Evolutionary conservation across 2,113 vertebrate genomes (phyloP).

Genomic region (Corapipo altera): DNA sequence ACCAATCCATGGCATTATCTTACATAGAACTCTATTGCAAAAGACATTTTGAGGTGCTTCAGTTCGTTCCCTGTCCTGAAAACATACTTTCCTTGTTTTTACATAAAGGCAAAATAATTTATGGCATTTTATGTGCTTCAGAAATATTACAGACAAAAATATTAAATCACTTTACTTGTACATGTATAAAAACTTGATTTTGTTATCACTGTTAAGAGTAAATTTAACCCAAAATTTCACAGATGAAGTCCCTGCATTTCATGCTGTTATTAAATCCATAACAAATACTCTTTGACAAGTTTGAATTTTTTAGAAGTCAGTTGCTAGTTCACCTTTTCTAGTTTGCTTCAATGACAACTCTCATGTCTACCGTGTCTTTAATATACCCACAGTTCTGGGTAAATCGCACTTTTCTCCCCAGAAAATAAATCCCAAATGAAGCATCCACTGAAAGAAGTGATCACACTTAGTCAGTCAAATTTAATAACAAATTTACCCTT

Average conservation of each 20-base stretch:
- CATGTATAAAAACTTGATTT: background rate
- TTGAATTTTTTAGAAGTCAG: background rate
- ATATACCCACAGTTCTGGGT: background rate
- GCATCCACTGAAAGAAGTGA: background rate
- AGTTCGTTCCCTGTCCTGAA: background rate
- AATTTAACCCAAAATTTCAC: background rate
- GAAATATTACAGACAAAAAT: background rate
- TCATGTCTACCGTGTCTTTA: background rate
- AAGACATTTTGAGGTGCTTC: background rate
- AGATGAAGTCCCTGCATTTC: background rate
- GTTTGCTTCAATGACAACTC: background rate
- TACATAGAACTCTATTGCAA: background rate
- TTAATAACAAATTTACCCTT: background rate
- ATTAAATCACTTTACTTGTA: background rate
- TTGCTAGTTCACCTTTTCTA: background rate
- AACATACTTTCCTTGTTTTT: background rate
- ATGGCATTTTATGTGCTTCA: background rate
- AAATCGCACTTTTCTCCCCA: background rate
- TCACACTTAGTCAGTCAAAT: background rate
- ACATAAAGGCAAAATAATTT: background rate
- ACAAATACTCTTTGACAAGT: background rate
- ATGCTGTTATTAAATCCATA: background rate
- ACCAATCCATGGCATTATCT: background rate
- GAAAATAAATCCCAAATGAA: background rate
- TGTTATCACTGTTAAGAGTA: background rate